Base-by-base conservation (phyloP, 2,888 invertebrate species). In the Chironomus tentans region DNA sequence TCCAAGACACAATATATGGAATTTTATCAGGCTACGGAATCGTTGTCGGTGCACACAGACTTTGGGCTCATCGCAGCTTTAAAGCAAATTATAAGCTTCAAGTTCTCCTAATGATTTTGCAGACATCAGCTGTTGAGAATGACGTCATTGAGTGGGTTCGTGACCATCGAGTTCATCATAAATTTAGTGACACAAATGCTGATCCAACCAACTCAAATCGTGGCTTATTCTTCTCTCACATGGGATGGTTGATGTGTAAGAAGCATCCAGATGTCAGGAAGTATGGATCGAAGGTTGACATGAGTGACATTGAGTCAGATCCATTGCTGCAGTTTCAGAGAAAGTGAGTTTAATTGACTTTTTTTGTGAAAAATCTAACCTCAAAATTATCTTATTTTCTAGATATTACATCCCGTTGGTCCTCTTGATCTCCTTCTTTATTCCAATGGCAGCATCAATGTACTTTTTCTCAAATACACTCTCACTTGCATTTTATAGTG, bases 171-270 rank as follows among this genome's bases (percentile, higher is more conserved):
- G 87, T 91, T 13, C 91, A 94, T 80, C 94, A 94, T 84, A 94
- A 94, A 81, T 93, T 87, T 85, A 91, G 90, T 78, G 94, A 94
- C 81, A 94, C 94, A 0, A 88, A 93, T 78, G 93, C 92, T 0
- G 94, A 94, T 82, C 94, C 94, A 0, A 93, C 94, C 82, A 92
- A 94, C 80, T 91, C 93, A 0, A 90, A 85, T 73, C 86, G 93
- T 38, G 95, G 95, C 2, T 90, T 96, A 82, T 95, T 95, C 87
- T 95, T 95, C 84, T 88, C 95, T 0, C 95, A 95, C 83, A 88
- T 95, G 78, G 95, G 95, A 62, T 95, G 95, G 95, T 85, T 95
- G 50, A 84, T 95, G 82, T 88, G 89, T 82, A 89, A 89, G 79
- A 95, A 95, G 82, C 95, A 95, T 81, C 90, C 91, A 0, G 90